Conservation (phyloP, 2,797 vertebrate species). For the Ctenopoma kingsleyae region DNA sequence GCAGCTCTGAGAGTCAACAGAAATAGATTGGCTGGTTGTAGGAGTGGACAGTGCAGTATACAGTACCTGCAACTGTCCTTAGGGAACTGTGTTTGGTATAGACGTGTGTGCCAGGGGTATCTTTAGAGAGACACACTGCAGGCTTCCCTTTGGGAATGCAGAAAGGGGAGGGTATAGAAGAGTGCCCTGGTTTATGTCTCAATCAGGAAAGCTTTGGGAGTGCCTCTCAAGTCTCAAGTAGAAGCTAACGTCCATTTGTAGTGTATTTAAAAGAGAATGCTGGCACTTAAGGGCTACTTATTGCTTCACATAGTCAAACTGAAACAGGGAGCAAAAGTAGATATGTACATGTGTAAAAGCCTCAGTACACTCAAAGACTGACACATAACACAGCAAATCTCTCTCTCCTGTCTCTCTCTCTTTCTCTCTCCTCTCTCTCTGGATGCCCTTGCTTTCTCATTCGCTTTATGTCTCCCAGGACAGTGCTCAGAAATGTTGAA, state of each 20-base stretch:
- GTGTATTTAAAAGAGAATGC: constrained; percentile 82
- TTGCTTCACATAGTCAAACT: constrained; percentile 67
- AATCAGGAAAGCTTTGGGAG: constrained; percentile 76
- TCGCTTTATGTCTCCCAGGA: constrained; percentile 83
- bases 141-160: constrained; percentile 67
- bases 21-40: constrained; percentile 32
- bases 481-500: constrained; percentile 83
- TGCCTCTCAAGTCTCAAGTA: constrained; percentile 80
- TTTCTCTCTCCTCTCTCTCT: constrained; percentile 47
- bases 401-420: constrained; percentile 33
- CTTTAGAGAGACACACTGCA: constrained; percentile 67
- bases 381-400: constrained; percentile 62
- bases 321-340: constrained; percentile 66
- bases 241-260: constrained; percentile 78
- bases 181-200: constrained; percentile 77
- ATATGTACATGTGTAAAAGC: constrained; percentile 69
- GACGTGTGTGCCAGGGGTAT: constrained; percentile 71
- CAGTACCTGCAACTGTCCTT: constrained; percentile 68
- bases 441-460: constrained; percentile 79
- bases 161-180: constrained; percentile 58
- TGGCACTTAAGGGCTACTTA: constrained; percentile 79
- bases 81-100: constrained; percentile 65
- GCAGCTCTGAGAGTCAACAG: constrained; percentile 20
- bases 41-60: constrained; percentile 56
- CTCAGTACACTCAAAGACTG: constrained; percentile 58